phyloP scores from a whole-genome alignment of 2,888 invertebrate species.

The Lingula anatina region DNA sequence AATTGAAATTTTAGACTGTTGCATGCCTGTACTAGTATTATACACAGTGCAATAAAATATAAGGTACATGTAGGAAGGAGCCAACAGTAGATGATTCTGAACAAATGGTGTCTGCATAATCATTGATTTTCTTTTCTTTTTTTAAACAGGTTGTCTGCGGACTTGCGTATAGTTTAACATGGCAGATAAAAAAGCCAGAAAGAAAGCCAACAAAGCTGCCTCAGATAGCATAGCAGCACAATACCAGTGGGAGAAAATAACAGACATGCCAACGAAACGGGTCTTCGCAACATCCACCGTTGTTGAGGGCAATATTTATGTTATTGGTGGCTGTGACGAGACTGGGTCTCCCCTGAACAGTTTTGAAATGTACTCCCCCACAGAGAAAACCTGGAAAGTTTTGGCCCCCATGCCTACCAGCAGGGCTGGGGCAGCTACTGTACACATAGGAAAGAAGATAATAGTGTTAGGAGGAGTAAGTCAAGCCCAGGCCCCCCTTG shows the following conservation, averaged over 20 bases:
- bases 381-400: slow-evolving; percentile 12
- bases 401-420: slow-evolving; percentile 34
- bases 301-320: slow-evolving; percentile 31
- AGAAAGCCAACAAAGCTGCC: neutral
- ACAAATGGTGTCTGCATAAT: too few relatives aligned
- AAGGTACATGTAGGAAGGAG: too few relatives aligned
- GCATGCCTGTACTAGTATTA: too few relatives aligned
- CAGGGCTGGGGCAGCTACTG: slow-evolving; percentile 38
- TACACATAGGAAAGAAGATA: slow-evolving; percentile 32
- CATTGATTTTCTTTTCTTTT: too few relatives aligned
- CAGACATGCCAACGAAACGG: slow-evolving; percentile 41
- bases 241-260: slow-evolving; percentile 27
- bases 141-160: too few relatives aligned
- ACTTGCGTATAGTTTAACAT: too few relatives aligned
- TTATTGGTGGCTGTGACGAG: slow-evolving; percentile 47
- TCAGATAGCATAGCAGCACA: slow-evolving; percentile 1
- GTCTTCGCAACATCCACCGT: slow-evolving; percentile 40
- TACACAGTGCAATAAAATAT: too few relatives aligned
- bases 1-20: too few relatives aligned
- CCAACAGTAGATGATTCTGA: too few relatives aligned
- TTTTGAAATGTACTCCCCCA: slow-evolving; percentile 33
- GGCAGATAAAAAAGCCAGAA: too few relatives aligned
- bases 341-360: slow-evolving; percentile 39
- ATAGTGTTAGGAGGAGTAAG: slow-evolving; percentile 43
- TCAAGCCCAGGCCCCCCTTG: slow-evolving; percentile 35